A percentile compares a stretch with the other conserved stretches of the same genome.
These are phyloP conservation scores for Drosophila paulistorum DNA, from an alignment of 1,140 invertebrate species.

Conservation along the genomic window DNA sequence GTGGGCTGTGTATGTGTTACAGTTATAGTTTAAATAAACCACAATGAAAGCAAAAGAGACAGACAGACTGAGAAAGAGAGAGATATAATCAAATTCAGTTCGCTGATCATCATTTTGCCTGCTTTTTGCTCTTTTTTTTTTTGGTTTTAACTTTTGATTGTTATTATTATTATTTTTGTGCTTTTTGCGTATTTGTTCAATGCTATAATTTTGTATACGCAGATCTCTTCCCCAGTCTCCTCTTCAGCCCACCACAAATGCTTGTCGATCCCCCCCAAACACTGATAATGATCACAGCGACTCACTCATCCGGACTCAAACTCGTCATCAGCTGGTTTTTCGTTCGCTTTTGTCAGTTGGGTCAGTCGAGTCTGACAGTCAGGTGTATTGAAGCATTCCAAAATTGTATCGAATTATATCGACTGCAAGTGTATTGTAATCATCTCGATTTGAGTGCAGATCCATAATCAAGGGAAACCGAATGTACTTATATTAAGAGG, in stretches of 20 bases:
- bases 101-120: slow-evolving; percentile 54
- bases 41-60: background rate
- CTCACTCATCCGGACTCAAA: slow-evolving; percentile 54
- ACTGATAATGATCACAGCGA: slow-evolving; percentile 54
- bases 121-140: slow-evolving; percentile 21
- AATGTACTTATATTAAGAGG: slow-evolving; percentile 13
- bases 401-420: slow-evolving; percentile 56
- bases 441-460: slow-evolving; percentile 27
- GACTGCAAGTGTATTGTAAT: slow-evolving; percentile 35
- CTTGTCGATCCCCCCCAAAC: slow-evolving; percentile 23
- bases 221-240: slow-evolving; percentile 31
- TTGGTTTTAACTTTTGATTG: slow-evolving; percentile 14
- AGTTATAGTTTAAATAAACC: slow-evolving; percentile 42
- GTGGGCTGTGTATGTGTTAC: slow-evolving; percentile 28
- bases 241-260: background rate
- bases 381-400: slow-evolving; percentile 60
- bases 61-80: background rate
- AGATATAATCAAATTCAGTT: slow-evolving; percentile 8
- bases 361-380: slow-evolving; percentile 28
- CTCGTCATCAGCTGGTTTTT: slow-evolving; percentile 38
- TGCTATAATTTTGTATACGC: slow-evolving; percentile 57
- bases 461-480: slow-evolving; percentile 24
- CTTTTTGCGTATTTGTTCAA: slow-evolving; percentile 45
- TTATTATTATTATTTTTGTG: slow-evolving; percentile 12
- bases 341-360: slow-evolving; percentile 33